phyloP scores from a whole-genome alignment of 2,888 invertebrate species.

The Argynnis bischoffii region DNA sequence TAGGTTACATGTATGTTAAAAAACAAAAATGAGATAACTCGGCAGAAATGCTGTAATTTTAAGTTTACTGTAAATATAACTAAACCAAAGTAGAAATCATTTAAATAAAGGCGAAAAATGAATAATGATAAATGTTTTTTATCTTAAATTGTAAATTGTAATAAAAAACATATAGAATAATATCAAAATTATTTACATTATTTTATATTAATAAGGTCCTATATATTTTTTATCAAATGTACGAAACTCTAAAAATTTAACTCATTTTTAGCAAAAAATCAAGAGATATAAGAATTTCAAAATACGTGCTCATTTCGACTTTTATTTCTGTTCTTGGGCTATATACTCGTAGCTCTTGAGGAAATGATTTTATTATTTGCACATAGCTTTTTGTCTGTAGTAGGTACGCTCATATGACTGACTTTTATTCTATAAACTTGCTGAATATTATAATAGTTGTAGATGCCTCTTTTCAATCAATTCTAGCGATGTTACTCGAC shows the following conservation, averaged over 20 bases:
- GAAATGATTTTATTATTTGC: constrained; percentile 27
- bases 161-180: too few relatives aligned
- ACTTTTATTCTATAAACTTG: neutral
- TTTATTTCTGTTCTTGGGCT: constrained; percentile 10
- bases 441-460: neutral
- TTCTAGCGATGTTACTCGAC: too few relatives aligned
- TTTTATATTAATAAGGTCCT: too few relatives aligned
- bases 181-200: too few relatives aligned
- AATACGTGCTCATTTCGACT: constrained; percentile 18
- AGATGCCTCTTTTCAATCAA: neutral
- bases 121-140: too few relatives aligned
- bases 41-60: too few relatives aligned
- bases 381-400: constrained; percentile 8
- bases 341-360: neutral
- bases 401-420: neutral
- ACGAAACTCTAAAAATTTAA: neutral
- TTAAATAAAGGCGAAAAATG: too few relatives aligned
- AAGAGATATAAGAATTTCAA: constrained; percentile 11
- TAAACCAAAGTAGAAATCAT: too few relatives aligned
- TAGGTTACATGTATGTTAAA: too few relatives aligned
- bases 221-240: neutral
- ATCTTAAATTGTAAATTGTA: too few relatives aligned
- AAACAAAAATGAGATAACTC: too few relatives aligned
- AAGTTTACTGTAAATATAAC: too few relatives aligned
- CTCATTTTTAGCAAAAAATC: neutral